Evolutionary conservation across 2,888 invertebrate species (phyloP), one percentile per base, ranked within the genome.

Genomic region (Eupithecia tripunctaria): DNA sequence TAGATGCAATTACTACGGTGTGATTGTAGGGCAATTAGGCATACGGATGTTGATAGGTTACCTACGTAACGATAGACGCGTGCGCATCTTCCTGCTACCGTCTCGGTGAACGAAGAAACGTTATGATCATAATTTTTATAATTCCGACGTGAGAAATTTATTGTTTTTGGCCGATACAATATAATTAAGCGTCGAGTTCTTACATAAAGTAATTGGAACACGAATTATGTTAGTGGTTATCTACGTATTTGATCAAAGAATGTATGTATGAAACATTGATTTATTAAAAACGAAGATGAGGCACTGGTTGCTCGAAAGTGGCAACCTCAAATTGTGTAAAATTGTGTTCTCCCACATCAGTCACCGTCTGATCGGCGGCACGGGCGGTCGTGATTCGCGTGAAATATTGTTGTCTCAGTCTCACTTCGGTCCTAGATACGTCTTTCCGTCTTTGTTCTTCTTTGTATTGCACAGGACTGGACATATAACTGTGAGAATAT

Each of bases 21-120:
- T 81, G 84, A 87, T 84, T 85, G 84, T 83, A 70, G 78, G 81
- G 83, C 85, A 90, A 89, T 91, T 91, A 90, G 79, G 81, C 82
- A 79, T 81, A 82, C 88, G 88, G 88, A 90, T 87, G 83, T 85
- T 79, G 72, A 73, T 71, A 78, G 68, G 59, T 66, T 10, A n/a
- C 21, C n/a, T 51, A 21, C 78, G 75, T 80, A 81, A 82, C 78
- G 76, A 74, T 10, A 25, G 63, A 73, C 71, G 76, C 74, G 60
- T 79, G 76, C 77, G 79, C 78, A 85, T 84, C 81, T 84, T 83
- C 84, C 85, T 85, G 81, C 75, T 77, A 73, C 72, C 72, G 68
- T 71, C 68, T 80, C 67, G 32, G 29, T 38, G 18, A 69, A 81
- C 82, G 83, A 84, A 84, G 76, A n/a, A n/a, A n/a, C n/a, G n/a